Conservation (phyloP, 2,888 invertebrate species). For the Corbicula japonica region DNA sequence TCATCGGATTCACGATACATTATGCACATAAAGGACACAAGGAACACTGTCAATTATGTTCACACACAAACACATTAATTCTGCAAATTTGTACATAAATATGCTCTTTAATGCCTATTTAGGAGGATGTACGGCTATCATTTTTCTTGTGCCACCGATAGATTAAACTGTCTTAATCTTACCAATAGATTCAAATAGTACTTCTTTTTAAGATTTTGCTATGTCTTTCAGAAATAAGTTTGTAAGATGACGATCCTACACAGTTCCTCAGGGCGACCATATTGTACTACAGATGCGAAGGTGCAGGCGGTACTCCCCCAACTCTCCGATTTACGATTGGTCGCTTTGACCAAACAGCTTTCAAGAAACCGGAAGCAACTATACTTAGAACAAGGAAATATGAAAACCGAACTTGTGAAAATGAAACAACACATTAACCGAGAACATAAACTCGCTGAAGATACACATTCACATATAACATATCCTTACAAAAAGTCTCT, state of each 20-base stretch:
- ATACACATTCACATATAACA: slow-evolving; percentile 52
- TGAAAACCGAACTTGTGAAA: slow-evolving; percentile 51
- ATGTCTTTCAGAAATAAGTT: not conserved
- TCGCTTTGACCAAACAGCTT: slow-evolving; percentile 65
- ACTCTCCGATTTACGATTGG: slow-evolving; percentile 66
- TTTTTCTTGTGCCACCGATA: too few relatives aligned
- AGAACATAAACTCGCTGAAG: slow-evolving; percentile 64
- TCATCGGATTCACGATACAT: too few relatives aligned
- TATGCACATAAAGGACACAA: too few relatives aligned
- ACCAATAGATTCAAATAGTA: too few relatives aligned
- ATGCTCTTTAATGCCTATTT: too few relatives aligned
- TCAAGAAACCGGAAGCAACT: slow-evolving; percentile 65
- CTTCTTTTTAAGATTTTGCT: not conserved
- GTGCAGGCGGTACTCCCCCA: slow-evolving; percentile 67
- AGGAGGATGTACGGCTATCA: too few relatives aligned
- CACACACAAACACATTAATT: too few relatives aligned
- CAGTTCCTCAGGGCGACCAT: slow-evolving; percentile 64
- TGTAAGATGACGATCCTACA: slow-evolving; percentile 55
- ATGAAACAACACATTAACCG: slow-evolving; percentile 54
- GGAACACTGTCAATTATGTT: too few relatives aligned
- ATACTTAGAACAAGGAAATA: slow-evolving; percentile 68
- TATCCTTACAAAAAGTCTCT: slow-evolving; percentile 65
- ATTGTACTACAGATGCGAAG: slow-evolving; percentile 64
- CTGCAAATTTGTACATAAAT: too few relatives aligned
- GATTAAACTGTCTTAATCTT: too few relatives aligned